A percentile compares a stretch with the other conserved stretches of the same genome.
Evolutionary conservation across 2,113 vertebrate species (phyloP).

Genomic region (Bubo blakistoni): DNA sequence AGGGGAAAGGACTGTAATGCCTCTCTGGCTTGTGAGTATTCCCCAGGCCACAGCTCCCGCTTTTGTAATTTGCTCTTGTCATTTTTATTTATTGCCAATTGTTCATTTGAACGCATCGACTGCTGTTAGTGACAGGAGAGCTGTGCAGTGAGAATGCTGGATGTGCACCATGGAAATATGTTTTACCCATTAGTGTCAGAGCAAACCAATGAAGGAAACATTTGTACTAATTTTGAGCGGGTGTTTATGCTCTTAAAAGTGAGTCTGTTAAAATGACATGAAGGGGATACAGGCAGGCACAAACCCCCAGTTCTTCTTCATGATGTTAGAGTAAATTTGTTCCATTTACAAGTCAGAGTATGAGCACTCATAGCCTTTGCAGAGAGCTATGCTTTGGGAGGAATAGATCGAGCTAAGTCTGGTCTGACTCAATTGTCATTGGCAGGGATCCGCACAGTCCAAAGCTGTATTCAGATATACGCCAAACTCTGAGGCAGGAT

Average conservation of each 20-base stretch:
- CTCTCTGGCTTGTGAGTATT: slow-evolving; percentile 18
- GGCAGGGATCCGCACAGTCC: background rate
- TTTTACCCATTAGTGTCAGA: slow-evolving; percentile 60
- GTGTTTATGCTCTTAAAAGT: slow-evolving; percentile 48
- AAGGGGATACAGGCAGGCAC: background rate
- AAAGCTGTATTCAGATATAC: background rate
- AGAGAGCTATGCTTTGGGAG: background rate
- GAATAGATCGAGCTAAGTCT: background rate
- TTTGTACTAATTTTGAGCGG: slow-evolving; percentile 36
- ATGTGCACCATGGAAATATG: slow-evolving; percentile 30
- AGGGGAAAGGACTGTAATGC: slow-evolving; percentile 3
- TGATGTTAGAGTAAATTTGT: background rate
- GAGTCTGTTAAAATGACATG: slow-evolving; percentile 7
- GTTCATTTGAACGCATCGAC: slow-evolving; percentile 14
- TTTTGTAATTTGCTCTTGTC: slow-evolving; percentile 54
- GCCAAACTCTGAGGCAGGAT: background rate
- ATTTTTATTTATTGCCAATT: slow-evolving; percentile 59
- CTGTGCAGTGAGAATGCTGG: background rate
- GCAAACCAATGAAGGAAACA: slow-evolving; percentile 30
- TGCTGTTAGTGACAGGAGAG: slow-evolving; percentile 35
- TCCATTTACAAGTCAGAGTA: slow-evolving; percentile 28
- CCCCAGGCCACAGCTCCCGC: background rate
- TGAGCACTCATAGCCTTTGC: background rate
- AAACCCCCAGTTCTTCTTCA: background rate
- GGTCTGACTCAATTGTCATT: slow-evolving; percentile 8